Evolutionary conservation across 1,140 invertebrate species (phyloP).

Genomic region (Maconellicoccus hirsutus): DNA sequence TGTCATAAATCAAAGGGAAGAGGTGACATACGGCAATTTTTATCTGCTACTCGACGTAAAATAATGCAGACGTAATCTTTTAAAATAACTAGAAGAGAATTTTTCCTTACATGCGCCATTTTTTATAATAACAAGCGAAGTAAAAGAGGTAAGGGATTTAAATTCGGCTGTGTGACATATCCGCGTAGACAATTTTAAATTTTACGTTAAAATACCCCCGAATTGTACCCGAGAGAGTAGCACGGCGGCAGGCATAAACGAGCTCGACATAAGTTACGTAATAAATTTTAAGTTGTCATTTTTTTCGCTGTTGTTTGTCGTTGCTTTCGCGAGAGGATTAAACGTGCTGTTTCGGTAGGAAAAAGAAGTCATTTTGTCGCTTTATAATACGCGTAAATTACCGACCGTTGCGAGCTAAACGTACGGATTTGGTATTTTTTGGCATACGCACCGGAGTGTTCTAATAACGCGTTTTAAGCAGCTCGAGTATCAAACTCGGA

Average conservation of each 20-base stretch:
- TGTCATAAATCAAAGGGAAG: not conserved
- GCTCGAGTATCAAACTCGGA: too few species aligned
- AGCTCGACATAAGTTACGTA: conserved; percentile 3
- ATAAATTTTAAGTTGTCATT: not conserved
- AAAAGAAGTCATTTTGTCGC: too few species aligned
- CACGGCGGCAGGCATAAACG: not conserved
- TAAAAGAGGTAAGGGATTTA: not conserved
- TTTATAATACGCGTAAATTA: too few species aligned
- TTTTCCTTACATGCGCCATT: not conserved
- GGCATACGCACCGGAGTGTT: too few species aligned
- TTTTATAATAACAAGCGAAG: not conserved
- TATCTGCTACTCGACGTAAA: conserved; percentile 7
- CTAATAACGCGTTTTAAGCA: too few species aligned
- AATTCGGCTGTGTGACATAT: conserved; percentile 6
- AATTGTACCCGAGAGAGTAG: not conserved
- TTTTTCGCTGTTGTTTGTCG: too few species aligned
- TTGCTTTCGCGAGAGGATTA: too few species aligned
- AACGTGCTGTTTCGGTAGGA: not conserved
- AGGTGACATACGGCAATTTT: conserved; percentile 8
- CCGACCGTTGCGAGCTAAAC: too few species aligned
- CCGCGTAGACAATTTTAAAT: not conserved
- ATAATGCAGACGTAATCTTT: conserved; percentile 9
- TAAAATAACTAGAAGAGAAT: conserved; percentile 3
- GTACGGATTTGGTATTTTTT: too few species aligned
- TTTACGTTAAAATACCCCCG: not conserved